Base-by-base conservation (phyloP, 1,140 invertebrate genomes). In the Condylostylus longicornis region DNA sequence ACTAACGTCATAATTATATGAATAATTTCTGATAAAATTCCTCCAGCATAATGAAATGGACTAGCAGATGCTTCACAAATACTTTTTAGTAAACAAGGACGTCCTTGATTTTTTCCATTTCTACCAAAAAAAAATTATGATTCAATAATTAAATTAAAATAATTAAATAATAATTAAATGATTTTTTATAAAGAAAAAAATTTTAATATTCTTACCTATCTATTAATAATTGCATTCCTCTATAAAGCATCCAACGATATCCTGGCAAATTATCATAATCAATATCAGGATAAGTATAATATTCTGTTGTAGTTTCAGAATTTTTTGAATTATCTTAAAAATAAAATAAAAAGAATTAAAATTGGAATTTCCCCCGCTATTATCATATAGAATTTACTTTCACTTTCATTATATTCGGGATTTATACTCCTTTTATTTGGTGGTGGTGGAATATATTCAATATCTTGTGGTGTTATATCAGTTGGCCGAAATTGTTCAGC, bases 61-160 rank as follows among this genome's bases (percentile, higher is more conserved):
- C 70, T 65, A 43, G 74, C 70, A 2, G 77, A 72, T 2, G 71
- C 69, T 61, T 83, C 79, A 51, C 81, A 84, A 51, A 84, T 76
- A 42, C 73, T 72, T 50, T 73, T 71, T 28, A 82, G 65, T 32
- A 83, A 64, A 58, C 81, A 83, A 41, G 69, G 65, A 43, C 73
- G 68, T 8, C 79, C 79, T 42, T 69, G 63, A 40, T 70, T n/a
- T n/a, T n/a, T 67, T 6, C 75, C 75, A 51, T 74, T 65, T 28
- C 68, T 69, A 45, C 15, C 47, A 42, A 13, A 7, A 14, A 42
- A 42, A 46, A 57, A 50, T 25, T 35, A 41, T n/a, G 10, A 13
- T 12, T 22, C 15, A 18, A 21, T 23, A 30, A 37, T 21, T 12
- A 9, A 38, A 37, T 15, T 15, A 22, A 18, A 7, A 23, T 29